Base-by-base conservation (phyloP, 2,888 invertebrate genomes). In the Euplexia lucipara region DNA sequence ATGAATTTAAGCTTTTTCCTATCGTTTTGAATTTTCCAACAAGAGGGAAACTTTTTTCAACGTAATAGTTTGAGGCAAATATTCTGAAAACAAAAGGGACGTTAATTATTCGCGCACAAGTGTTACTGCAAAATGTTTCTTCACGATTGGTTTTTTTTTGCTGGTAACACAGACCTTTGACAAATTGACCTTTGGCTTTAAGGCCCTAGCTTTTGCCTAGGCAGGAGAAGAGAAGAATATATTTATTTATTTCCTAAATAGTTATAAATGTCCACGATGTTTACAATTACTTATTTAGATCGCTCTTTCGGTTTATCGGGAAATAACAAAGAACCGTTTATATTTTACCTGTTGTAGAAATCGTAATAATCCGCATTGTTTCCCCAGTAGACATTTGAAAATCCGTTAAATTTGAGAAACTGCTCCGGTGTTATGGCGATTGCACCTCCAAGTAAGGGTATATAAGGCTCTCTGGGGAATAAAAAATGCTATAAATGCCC, bases 281-380 rank as follows among this genome's bases (percentile, higher is more conserved):
- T 9, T 18, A 18, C 18, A 18, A 10, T 18, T 5, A 16, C 7
- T 3, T 39, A 5, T 18, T 3, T 18, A 4, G 16, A 3, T 9
- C 18, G 10, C 10, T 16, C 18, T 12, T 3, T 18, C 18, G 16
- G 10, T 18, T 18, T 10, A 5, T 0, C 3, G 18, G 10, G 10
- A 9, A 10, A 1, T 30, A 39, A 49, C 16, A 20, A 49, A 6
- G 20, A 8, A 18, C 3, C 3, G 10, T 16, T 32, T 48, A 32
- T 2, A 2, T 12, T 48, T 48, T 90, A 94, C 97, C 97, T 95
- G 86, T 97, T 97, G 14, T 97, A 97, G 97, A 99, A 97, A 88
- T 99, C 99, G 87, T 98, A 98, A 91, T 99, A 99, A 90, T 99
- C 98, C 10, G 97, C 98, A 47, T 98, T 98, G 97, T 98, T 98